A percentile compares a stretch with the other conserved stretches of the same genome.
Conservation (phyloP, 2,888 invertebrate species). For the Drosophila borborema region DNA sequence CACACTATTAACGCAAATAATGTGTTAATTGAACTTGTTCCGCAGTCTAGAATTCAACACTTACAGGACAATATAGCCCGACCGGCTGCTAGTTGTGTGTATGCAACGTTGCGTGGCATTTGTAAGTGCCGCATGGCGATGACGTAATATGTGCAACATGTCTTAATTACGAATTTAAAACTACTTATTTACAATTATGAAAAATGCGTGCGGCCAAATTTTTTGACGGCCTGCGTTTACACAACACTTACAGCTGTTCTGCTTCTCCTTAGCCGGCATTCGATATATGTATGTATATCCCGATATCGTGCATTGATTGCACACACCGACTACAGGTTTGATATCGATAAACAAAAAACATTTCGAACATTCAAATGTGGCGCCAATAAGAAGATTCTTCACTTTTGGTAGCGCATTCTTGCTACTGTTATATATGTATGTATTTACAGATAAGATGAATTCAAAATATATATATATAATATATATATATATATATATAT, state of each 20-base stretch:
- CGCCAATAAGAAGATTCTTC: background rate
- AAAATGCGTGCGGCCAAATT: slow-evolving; percentile 49
- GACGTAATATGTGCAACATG: slow-evolving; percentile 75
- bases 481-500: background rate
- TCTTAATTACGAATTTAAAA: slow-evolving; percentile 37
- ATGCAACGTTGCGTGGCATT: slow-evolving; percentile 59
- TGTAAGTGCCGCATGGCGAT: slow-evolving; percentile 49
- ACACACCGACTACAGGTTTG: background rate
- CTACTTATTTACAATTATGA: slow-evolving; percentile 54
- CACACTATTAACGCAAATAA: slow-evolving; percentile 86
- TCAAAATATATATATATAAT: background rate
- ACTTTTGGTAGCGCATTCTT: slow-evolving; percentile 6
- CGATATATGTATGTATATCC: background rate
- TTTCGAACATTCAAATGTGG: background rate
- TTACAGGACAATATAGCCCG: slow-evolving; percentile 83
- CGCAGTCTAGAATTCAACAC: slow-evolving; percentile 32
- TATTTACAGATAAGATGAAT: slow-evolving; percentile 29
- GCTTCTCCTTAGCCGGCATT: slow-evolving; percentile 4
- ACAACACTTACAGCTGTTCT: slow-evolving; percentile 64
- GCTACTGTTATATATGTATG: slow-evolving; percentile 1
- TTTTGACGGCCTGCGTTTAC: slow-evolving; percentile 61
- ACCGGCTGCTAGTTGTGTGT: slow-evolving; percentile 60
- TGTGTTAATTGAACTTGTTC: slow-evolving; percentile 8
- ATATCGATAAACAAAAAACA: slow-evolving; percentile 6
- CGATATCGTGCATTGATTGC: background rate